Evolutionary conservation across 2,888 invertebrate genomes (phyloP), one percentile per base, ranked within the genome.

Genomic region (Hipparchia semele): DNA sequence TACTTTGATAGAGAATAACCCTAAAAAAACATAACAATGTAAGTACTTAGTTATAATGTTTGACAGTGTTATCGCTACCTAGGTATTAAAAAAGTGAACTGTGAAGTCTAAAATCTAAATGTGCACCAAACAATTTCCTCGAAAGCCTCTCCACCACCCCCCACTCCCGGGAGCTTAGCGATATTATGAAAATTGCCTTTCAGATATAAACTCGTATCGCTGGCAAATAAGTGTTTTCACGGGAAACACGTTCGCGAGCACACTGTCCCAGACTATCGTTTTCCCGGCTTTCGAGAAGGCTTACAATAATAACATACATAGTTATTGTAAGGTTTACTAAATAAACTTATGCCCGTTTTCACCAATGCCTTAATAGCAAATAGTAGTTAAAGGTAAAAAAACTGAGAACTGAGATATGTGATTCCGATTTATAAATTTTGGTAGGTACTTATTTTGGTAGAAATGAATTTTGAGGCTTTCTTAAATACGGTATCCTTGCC

Each of bases 141-240:
- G 69, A 69, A 61, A 61, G 69, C 69, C 39, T 7, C 39, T 39
- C 39, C 39, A 39, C 39, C 39, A 39, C 13, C 60, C 39, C n/a
- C 69, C 58, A 49, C 61, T 60, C 59, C 51, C 53, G 79, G 73
- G 76, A 75, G 74, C 72, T 73, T 78, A 74, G 78, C 72, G 76
- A 81, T 80, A 82, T 84, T 84, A 84, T 81, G 82, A 82, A 85
- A 83, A 84, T 84, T 82, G 80, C 81, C 81, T 82, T 77, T 75
- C 79, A 78, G 75, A 74, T 76, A 78, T 82, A 80, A 81, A 82
- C 81, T 81, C 80, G 82, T 83, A 83, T 80, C 80, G 78, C 78
- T 71, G 77, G 74, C 76, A 71, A 73, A 76, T 77, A 77, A 80
- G 79, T 82, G 81, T 83, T 83, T 80, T 80, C 80, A 79, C 75